Evolutionary conservation across 2,888 invertebrate species (phyloP).

Genomic region (Torymus tubicola): DNA sequence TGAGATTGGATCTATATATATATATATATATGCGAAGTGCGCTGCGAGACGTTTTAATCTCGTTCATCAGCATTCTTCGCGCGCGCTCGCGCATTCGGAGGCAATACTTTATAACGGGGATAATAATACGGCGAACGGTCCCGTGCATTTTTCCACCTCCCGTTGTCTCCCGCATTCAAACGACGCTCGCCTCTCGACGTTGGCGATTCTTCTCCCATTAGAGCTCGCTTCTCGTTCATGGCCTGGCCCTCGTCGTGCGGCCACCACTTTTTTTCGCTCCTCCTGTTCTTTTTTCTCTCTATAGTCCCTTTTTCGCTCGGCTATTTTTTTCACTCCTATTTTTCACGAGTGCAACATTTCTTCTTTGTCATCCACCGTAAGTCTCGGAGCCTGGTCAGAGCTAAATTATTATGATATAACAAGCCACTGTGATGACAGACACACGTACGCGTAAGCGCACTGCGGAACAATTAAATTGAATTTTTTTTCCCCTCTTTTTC

Average conservation of each 20-base stretch:
- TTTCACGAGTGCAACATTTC: slow-evolving; percentile 32
- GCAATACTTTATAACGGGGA: slow-evolving; percentile 43
- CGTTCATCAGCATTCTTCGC: slow-evolving; percentile 30
- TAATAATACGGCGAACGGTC: slow-evolving; percentile 49
- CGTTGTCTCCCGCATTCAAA: slow-evolving; percentile 41
- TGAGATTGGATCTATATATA: neutral
- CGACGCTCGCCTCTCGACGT: slow-evolving; percentile 1
- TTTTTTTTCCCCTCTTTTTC: slow-evolving; percentile 1
- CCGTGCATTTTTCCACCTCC: slow-evolving; percentile 31
- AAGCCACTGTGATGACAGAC: neutral
- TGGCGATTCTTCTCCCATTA: slow-evolving; percentile 51
- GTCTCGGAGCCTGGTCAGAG: neutral
- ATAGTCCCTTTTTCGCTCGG: too few relatives aligned
- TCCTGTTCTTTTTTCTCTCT: slow-evolving; percentile 1
- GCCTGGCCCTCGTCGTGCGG: neutral
- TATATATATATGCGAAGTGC: neutral
- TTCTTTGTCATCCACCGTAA: slow-evolving; percentile 41
- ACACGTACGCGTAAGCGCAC: neutral
- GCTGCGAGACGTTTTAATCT: slow-evolving; percentile 45
- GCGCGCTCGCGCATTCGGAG: neutral
- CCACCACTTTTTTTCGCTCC: neutral
- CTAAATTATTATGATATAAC: slow-evolving; percentile 28
- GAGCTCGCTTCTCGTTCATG: slow-evolving; percentile 14
- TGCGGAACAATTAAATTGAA: slow-evolving; percentile 22
- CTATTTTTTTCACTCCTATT: neutral